phyloP scores from a whole-genome alignment of 2,797 vertebrate species.

The Eulemur albifrons region DNA sequence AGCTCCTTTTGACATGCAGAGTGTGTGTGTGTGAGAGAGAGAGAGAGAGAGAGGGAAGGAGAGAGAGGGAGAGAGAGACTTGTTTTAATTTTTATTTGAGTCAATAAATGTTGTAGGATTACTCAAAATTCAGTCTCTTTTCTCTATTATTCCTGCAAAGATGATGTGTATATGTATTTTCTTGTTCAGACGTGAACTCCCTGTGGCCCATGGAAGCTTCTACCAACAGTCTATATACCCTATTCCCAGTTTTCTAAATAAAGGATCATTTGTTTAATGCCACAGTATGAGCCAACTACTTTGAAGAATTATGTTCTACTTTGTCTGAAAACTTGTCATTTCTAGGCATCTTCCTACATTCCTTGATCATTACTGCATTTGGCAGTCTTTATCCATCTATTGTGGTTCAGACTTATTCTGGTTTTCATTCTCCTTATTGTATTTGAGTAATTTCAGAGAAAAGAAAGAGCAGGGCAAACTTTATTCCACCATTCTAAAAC shows the following conservation, averaged over 20 bases:
- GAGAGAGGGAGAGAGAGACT: background rate
- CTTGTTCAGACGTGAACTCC: slow-evolving; percentile 2
- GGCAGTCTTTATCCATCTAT: background rate
- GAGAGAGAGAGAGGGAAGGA: background rate
- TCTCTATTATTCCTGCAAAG: background rate
- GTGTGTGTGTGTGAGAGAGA: background rate
- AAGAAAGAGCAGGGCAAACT: background rate
- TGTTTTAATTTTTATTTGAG: background rate
- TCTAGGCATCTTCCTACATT: background rate
- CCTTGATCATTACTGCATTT: background rate
- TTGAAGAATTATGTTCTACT: background rate
- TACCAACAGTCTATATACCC: background rate
- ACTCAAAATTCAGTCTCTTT: slow-evolving; percentile 42
- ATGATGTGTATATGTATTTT: background rate
- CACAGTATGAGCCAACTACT: background rate
- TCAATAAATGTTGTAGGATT: background rate
- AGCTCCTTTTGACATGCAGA: background rate
- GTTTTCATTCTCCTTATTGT: background rate
- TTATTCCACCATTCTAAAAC: background rate
- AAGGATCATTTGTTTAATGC: background rate
- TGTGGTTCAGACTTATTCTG: background rate
- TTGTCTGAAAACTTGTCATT: slow-evolving; percentile 7
- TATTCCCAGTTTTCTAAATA: slow-evolving; percentile 24
- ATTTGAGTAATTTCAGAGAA: slow-evolving; percentile 26
- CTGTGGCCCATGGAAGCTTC: background rate